Percentiles rank a stretch among this genome's conserved stretches.
phyloP scores from a whole-genome alignment of 2,113 vertebrate genomes.

The Telmatochromis sp. region DNA sequence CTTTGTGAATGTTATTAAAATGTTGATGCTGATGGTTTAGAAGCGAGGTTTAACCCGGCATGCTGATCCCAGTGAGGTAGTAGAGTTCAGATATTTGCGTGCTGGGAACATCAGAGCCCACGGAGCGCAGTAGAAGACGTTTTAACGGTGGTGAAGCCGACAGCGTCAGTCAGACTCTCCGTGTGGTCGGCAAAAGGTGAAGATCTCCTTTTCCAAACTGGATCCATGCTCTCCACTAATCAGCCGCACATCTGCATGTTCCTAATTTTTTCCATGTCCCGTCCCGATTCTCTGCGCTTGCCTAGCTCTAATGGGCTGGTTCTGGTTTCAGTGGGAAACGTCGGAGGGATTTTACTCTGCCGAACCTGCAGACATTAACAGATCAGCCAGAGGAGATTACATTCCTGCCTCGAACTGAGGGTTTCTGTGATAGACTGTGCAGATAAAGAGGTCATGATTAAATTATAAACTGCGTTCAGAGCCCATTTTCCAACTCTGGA shows the following conservation, averaged over 20 bases:
- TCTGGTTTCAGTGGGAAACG: background rate
- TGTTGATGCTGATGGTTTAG: background rate
- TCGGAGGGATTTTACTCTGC: background rate
- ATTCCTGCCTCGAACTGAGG: background rate
- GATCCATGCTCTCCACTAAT: conserved; percentile 30
- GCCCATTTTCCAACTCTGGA: background rate
- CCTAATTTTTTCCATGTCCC: conserved; percentile 85
- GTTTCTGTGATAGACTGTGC: background rate
- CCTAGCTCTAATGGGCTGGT: background rate
- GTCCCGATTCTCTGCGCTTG: background rate
- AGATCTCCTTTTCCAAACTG: conserved; percentile 13
- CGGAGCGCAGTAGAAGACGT: background rate
- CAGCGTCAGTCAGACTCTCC: background rate
- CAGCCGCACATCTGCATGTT: conserved; percentile 10
- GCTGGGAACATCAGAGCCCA: background rate
- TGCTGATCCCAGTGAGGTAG: background rate
- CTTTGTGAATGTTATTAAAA: background rate
- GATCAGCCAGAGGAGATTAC: conserved; percentile 3
- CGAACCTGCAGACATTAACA: conserved; percentile 12
- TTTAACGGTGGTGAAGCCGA: background rate
- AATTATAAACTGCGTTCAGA: background rate
- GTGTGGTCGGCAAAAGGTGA: conserved; percentile 28
- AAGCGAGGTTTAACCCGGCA: background rate
- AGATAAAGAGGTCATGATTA: background rate
- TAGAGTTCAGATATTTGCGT: background rate